Evolutionary conservation across 2,113 vertebrate species (phyloP).

Genomic region (Steatornis caripensis): DNA sequence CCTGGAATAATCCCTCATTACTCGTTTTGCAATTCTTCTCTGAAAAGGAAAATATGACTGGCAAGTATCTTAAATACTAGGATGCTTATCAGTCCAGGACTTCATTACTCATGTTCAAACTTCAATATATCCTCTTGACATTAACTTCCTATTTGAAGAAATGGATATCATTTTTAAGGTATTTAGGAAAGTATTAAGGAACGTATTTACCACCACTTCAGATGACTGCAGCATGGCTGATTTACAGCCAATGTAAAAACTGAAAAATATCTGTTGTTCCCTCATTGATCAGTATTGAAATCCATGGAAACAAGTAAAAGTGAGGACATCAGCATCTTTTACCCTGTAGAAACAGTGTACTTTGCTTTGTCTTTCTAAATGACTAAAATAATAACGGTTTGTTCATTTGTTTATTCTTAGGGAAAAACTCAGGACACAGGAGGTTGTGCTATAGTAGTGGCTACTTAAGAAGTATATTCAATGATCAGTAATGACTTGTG

Average conservation of each 20-base stretch:
- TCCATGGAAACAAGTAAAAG: background rate
- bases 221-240: background rate
- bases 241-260: background rate
- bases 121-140: slow-evolving; percentile 26
- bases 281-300: slow-evolving; percentile 8
- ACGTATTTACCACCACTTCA: background rate
- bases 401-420: background rate
- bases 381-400: background rate
- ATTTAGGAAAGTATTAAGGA: background rate
- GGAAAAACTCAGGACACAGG: background rate
- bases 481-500: background rate
- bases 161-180: slow-evolving; percentile 22
- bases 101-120: background rate
- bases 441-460: background rate
- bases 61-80: background rate
- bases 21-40: background rate
- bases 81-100: background rate
- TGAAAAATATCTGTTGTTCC: background rate
- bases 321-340: background rate
- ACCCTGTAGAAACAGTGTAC: background rate
- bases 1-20: background rate
- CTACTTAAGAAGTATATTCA: background rate
- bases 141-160: slow-evolving; percentile 14
- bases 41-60: background rate
- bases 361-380: background rate